Evolutionary conservation across 2,797 vertebrate genomes (phyloP), one percentile per base, ranked within the genome.

Genomic region (Hippoglossus hippoglossus): DNA sequence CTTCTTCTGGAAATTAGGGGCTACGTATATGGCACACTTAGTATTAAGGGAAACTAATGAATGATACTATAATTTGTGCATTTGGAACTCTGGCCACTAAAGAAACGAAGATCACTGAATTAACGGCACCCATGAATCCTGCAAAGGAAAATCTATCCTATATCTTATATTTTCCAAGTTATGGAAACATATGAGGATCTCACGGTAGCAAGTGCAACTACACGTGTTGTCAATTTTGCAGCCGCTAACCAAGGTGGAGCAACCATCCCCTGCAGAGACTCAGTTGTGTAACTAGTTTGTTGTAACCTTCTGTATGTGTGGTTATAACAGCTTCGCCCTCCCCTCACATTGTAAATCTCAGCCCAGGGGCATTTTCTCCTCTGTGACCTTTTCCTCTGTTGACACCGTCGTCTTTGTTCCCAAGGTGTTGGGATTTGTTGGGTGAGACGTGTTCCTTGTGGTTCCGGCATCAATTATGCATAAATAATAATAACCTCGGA

Each of bases 401-500:
- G 88, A 87, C 89, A 81, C 82, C 88, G 66, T 83, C 79, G 81
- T 91, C 90, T 92, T 91, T 91, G 89, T 81, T 92, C 90, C 86
- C 85, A 87, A 86, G 84, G 86, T 88, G 85, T 89, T 85, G 83
- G 88, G 91, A 90, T 90, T 90, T 92, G 86, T 91, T 87, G 87
- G 82, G 66, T 75, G 83, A 84, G 90, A 91, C 88, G 82, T 79
- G 86, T 85, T 91, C 87, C 90, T 93, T 93, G 91, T 94, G 92
- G 90, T 92, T 91, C 87, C 74, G 84, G 77, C 93, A 94, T 95
- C 91, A 95, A 95, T 95, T 94, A 95, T 95, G 94, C 94, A 95
- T 95, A 94, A 95, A 95, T 94, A 95, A 94, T 95, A 94, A 95
- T 95, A 95, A 94, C 94, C 93, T 93, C 84, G 90, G 91, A 94